Evolutionary conservation across 2,797 vertebrate species (phyloP).

Genomic region (Cryptoblepharus egeriae): DNA sequence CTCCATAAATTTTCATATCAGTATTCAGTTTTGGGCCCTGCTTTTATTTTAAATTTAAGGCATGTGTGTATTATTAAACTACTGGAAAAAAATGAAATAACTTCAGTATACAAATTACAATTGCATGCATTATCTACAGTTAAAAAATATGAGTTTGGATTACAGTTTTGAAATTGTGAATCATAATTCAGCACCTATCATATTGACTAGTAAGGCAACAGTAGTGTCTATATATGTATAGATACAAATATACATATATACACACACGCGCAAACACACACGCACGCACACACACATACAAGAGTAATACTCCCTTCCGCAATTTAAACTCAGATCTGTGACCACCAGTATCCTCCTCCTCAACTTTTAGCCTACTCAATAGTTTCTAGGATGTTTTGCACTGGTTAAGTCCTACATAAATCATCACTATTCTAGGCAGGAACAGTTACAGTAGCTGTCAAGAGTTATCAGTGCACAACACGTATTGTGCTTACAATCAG

Average conservation of each 20-base stretch:
- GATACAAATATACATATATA: constrained; percentile 10
- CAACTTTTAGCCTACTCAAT: constrained; percentile 74
- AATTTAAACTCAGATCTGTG: constrained; percentile 74
- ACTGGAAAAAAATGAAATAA: constrained; percentile 45
- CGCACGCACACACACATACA: constrained; percentile 54
- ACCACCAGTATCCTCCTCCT: constrained; percentile 74
- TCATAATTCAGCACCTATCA: constrained; percentile 85
- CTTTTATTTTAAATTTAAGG: constrained; percentile 79
- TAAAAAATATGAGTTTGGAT: constrained; percentile 78
- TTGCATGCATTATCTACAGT: constrained; percentile 81
- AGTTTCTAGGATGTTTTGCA: constrained; percentile 78
- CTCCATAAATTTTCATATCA: constrained; percentile 72
- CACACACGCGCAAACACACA: constrained; percentile 3
- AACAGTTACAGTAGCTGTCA: constrained; percentile 81
- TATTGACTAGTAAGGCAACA: constrained; percentile 88
- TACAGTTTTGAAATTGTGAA: constrained; percentile 82
- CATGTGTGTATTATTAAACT: constrained; percentile 84
- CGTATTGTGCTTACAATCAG: constrained; percentile 80
- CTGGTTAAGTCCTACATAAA: constrained; percentile 79
- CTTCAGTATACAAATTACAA: constrained; percentile 78
- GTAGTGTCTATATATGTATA: constrained; percentile 75
- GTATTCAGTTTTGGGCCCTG: constrained; percentile 79
- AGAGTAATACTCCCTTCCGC: constrained; percentile 79
- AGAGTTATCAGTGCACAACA: constrained; percentile 77
- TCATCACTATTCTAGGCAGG: constrained; percentile 79